Evolutionary conservation across 2,797 vertebrate species (phyloP).

Genomic region (Enteromius anoplus): DNA sequence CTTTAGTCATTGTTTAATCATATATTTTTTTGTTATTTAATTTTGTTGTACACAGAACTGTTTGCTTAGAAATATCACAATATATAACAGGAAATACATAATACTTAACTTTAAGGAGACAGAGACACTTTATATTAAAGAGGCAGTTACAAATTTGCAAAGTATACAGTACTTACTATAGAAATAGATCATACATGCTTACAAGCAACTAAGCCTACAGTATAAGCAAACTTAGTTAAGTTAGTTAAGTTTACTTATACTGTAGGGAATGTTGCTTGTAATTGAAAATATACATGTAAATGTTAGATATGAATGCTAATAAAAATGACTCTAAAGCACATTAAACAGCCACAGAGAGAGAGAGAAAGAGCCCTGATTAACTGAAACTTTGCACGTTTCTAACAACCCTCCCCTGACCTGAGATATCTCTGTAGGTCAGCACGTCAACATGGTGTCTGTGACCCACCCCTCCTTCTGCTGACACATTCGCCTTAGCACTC

Average conservation of each 20-base stretch:
- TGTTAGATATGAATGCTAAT: neutral
- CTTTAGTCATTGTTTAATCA: neutral
- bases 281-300: neutral
- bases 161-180: neutral
- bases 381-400: constrained; percentile 26
- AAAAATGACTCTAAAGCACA: neutral
- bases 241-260: too few species aligned
- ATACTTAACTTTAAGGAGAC: too few species aligned
- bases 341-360: neutral
- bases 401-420: constrained; percentile 21
- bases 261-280: too few species aligned
- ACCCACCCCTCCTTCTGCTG: constrained; percentile 18
- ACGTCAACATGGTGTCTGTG: constrained; percentile 39
- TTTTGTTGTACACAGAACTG: too few species aligned
- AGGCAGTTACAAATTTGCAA: neutral
- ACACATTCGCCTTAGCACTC: neutral
- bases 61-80: neutral
- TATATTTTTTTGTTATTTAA: neutral
- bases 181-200: neutral
- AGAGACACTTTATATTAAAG: too few species aligned
- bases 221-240: neutral
- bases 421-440: constrained; percentile 14
- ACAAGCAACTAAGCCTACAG: neutral
- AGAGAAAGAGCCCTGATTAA: constrained; percentile 17
- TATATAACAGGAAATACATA: too few species aligned